Base-by-base conservation (phyloP, 2,888 invertebrate genomes). In the Pseudococcus jackbeardsleyi region DNA sequence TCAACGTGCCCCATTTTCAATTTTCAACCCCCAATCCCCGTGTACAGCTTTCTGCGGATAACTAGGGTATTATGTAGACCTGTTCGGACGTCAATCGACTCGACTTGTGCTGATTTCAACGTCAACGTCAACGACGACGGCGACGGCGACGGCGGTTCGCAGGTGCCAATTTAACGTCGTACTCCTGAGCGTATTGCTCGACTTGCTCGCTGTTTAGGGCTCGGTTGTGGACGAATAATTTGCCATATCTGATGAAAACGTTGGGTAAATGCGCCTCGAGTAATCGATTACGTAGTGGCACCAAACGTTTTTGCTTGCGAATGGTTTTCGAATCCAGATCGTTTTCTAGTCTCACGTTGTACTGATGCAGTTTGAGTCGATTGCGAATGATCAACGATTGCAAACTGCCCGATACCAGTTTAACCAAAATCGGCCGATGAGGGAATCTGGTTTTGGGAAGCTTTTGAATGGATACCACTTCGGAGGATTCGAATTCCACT, bases 281-380 rank as follows among this genome's bases (percentile, higher is more conserved):
- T 22, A 64, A 22, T 64, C 22, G 22, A 12, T 64, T 39, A 11
- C 77, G 39, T 39, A 77, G 7, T 3, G 77, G 77, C 39, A 77
- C 12, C 77, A 77, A 39, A 33, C 77, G 77, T 77, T 77, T 77
- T 39, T 77, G 77, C 39, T 77, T 77, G 17, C 39, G 33, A 17
- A 77, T 77, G 39, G 77, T 77, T 77, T 77, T 77, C 15, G 33
- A 39, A 39, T 33, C 39, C n/a, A 77, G 39, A 77, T 77, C 77
- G 39, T 77, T 15, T 11, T 77, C 77, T 7, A 77, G 4, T 77
- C 77, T 77, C 39, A 77, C 7, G 39, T 64, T 19, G 77, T 77
- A 39, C 15, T 77, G 17, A 0, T 19, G 26, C 33, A 77, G 22
- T 39, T 77, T 39, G 7, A 17, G 3, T 15, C 39, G 33, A 19